phyloP scores from a whole-genome alignment of 1,140 invertebrate genomes.

The Fopius arisanus region DNA sequence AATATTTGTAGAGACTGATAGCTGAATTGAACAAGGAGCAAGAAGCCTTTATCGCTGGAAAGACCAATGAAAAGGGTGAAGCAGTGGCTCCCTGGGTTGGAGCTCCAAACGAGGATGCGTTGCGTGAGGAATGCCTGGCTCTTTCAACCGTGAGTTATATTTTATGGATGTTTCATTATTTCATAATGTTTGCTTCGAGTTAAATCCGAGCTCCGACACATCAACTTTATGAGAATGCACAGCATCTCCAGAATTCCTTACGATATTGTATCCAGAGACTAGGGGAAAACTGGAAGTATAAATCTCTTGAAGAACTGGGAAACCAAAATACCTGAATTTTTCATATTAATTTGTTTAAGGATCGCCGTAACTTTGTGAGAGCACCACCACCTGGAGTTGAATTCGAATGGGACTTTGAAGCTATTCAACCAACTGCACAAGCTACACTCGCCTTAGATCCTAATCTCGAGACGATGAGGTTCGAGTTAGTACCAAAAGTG shows the following conservation, averaged over 20 bases:
- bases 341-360: slow-evolving; percentile 66
- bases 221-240: neutral
- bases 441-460: slow-evolving; percentile 94
- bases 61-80: slow-evolving; percentile 74
- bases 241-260: neutral
- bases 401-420: slow-evolving; percentile 94
- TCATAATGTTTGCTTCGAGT: neutral
- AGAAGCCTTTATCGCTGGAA: slow-evolving; percentile 93
- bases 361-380: slow-evolving; percentile 95
- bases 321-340: neutral
- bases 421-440: slow-evolving; percentile 89
- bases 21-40: slow-evolving; percentile 97
- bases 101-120: slow-evolving; percentile 83
- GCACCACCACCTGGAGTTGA: slow-evolving; percentile 94
- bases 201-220: neutral
- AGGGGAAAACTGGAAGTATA: slow-evolving; percentile 16
- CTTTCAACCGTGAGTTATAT: slow-evolving; percentile 80
- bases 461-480: slow-evolving; percentile 97
- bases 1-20: slow-evolving; percentile 81
- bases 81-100: slow-evolving; percentile 92
- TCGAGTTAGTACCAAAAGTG: slow-evolving; percentile 98
- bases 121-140: slow-evolving; percentile 94
- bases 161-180: slow-evolving; percentile 2
- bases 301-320: neutral
- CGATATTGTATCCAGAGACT: neutral